Conservation (phyloP, 1,140 invertebrate species). For the Acyrthosiphon pisum region DNA sequence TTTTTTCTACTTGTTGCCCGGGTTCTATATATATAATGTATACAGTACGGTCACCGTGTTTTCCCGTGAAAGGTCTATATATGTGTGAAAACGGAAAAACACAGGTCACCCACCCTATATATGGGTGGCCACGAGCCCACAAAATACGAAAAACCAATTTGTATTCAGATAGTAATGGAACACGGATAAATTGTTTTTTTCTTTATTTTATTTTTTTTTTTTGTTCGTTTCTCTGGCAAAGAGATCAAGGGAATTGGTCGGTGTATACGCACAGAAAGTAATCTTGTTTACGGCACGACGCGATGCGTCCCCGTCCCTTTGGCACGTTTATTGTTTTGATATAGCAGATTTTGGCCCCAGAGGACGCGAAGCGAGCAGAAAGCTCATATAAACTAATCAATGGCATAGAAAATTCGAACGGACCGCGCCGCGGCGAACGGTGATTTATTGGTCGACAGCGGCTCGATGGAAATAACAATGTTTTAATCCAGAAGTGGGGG, state of each 20-base stretch:
- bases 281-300: conserved; percentile 32
- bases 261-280: conserved; percentile 32
- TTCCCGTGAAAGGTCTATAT: background rate
- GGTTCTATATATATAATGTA: background rate
- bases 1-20: conserved; percentile 47
- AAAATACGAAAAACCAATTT: conserved; percentile 52
- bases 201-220: background rate
- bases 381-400: conserved; percentile 34
- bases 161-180: conserved; percentile 54
- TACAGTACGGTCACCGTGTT: background rate
- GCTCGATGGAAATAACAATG: background rate
- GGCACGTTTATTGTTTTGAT: conserved; percentile 54
- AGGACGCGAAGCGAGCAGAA: background rate
- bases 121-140: background rate
- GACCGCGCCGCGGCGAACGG: background rate
- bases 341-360: conserved; percentile 32
- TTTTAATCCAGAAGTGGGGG: background rate
- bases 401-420: conserved; percentile 37
- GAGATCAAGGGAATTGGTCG: conserved; percentile 53
- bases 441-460: conserved; percentile 17
- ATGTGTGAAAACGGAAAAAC: background rate
- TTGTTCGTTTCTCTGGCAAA: conserved; percentile 7
- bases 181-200: conserved; percentile 52
- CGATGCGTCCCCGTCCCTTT: conserved; percentile 16
- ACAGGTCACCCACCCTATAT: conserved; percentile 7